These are phyloP conservation scores for Gymnoscelis rufifasciata DNA, from an alignment of 2,888 invertebrate species.

Conservation along the genomic window DNA sequence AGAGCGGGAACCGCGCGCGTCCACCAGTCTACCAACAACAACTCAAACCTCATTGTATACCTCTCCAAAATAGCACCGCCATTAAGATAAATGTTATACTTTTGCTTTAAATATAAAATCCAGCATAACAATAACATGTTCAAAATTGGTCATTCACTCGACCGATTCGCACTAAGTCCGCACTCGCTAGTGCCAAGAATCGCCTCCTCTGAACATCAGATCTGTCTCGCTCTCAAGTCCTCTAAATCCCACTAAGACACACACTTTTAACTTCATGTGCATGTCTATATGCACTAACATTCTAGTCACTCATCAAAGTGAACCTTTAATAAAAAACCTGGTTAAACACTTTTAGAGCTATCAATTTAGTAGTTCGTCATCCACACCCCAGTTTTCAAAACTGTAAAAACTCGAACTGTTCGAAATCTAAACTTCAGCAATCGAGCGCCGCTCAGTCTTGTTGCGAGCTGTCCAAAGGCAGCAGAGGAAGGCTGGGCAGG, in stretches of 20 bases:
- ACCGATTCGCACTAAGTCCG: slow-evolving; percentile 3
- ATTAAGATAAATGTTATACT: slow-evolving; percentile 50
- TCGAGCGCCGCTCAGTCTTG: slow-evolving; percentile 13
- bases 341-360: no score
- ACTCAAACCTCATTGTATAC: slow-evolving; percentile 53
- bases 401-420: no score
- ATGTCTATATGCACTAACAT: no score
- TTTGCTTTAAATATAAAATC: slow-evolving; percentile 32
- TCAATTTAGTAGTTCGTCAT: no score
- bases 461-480: slow-evolving; percentile 24
- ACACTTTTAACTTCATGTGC: no score
- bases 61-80: slow-evolving; percentile 73
- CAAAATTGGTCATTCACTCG: slow-evolving; percentile 45
- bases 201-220: background rate
- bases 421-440: slow-evolving; percentile 21
- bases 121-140: slow-evolving; percentile 40
- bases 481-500: slow-evolving; percentile 25
- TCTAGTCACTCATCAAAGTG: no score
- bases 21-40: slow-evolving; percentile 51
- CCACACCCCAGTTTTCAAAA: no score
- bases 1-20: background rate
- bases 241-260: no score
- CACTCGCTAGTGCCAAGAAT: background rate
- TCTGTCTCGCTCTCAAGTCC: no score
- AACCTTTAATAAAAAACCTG: background rate